Conservation (phyloP, 2,113 vertebrate genomes). For the Pseudopodoces humilis region DNA sequence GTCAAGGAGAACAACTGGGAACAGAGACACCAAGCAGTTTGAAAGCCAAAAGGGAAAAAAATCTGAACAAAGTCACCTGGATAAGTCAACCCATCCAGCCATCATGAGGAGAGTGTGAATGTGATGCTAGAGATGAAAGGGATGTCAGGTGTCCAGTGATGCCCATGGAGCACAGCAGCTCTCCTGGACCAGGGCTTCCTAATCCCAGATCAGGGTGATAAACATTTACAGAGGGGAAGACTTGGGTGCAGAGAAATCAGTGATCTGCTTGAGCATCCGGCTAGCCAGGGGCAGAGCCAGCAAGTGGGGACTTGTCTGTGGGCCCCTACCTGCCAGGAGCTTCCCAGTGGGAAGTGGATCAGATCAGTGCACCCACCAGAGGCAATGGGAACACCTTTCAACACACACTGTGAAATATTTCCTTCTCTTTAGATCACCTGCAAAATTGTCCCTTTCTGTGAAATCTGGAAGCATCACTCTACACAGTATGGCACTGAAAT, state of each 20-base stretch:
- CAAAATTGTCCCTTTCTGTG: background rate
- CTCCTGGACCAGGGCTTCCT: background rate
- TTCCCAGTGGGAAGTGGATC: background rate
- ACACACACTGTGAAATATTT: background rate
- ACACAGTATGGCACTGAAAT: background rate
- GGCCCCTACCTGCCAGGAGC: background rate
- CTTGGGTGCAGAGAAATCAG: background rate
- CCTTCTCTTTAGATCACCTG: background rate
- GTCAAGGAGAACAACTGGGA: constrained; percentile 74
- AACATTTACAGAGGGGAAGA: background rate
- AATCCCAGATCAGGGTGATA: background rate
- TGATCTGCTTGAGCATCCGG: background rate
- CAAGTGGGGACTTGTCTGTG: background rate
- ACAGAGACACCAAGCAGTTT: background rate
- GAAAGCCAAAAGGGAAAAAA: background rate
- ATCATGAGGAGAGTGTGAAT: background rate
- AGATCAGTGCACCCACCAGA: fast-evolving
- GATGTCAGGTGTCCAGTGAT: background rate
- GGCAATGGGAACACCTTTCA: background rate
- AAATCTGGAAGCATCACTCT: background rate
- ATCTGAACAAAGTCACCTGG: background rate
- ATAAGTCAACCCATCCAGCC: background rate
- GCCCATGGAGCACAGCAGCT: background rate
- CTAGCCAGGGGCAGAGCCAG: background rate
- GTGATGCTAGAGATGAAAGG: background rate